A percentile compares a stretch with the other conserved stretches of the same genome.
Conservation (phyloP, 2,113 vertebrate species). For the Myanophis thanlyinensis region DNA sequence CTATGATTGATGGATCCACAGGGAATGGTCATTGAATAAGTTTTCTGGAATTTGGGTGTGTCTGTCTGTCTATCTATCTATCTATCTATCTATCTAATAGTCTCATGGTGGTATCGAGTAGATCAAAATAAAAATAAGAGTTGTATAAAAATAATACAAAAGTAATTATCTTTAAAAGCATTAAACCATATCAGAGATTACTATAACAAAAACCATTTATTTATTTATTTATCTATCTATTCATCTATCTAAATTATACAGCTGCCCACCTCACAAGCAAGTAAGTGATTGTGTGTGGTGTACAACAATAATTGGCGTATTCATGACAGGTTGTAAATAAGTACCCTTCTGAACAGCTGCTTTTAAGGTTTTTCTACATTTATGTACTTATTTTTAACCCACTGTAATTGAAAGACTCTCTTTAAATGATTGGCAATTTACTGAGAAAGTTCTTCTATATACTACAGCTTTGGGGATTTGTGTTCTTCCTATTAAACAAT, state of each 20-base stretch:
- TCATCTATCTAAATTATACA: background rate
- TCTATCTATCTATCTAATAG: background rate
- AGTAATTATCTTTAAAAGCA: background rate
- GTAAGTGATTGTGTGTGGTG: background rate
- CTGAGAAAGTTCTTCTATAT: background rate
- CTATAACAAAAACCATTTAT: background rate
- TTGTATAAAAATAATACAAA: background rate
- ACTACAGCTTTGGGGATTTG: background rate
- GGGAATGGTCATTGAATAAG: background rate
- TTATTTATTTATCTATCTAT: background rate
- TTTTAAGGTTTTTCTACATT: background rate
- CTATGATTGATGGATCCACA: background rate
- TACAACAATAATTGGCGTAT: background rate
- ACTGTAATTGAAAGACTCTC: background rate
- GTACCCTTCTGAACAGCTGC: background rate
- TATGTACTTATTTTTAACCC: background rate
- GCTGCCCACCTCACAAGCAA: background rate
- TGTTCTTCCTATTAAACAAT: background rate
- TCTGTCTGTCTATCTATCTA: background rate
- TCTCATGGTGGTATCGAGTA: background rate
- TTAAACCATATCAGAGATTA: background rate
- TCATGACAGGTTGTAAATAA: background rate
- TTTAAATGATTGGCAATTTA: background rate
- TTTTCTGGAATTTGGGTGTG: background rate
- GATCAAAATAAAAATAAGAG: background rate